Evolutionary conservation across 2,888 invertebrate genomes (phyloP), one percentile per base, ranked within the genome.

Genomic region (Nineta flava): DNA sequence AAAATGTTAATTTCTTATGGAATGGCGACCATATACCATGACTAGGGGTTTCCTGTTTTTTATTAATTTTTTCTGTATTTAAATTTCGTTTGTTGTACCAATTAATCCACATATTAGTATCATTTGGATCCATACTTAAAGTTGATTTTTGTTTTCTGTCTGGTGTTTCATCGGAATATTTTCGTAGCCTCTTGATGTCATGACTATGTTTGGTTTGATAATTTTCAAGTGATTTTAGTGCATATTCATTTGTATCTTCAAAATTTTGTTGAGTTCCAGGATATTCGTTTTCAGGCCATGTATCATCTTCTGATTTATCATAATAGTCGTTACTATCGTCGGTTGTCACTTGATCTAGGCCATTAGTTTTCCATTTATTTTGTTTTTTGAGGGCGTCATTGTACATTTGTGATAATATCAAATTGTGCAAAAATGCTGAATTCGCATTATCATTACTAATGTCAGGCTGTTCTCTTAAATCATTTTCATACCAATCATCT

Each of bases 181-280:
- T 53, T 52, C 59, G 57, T 52, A 55, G 55, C 42, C 57, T 53
- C 47, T 57, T 41, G 4, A 60, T 54, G 19, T 60, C 59, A 38
- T 59, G 57, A 1, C 53, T 48, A 2, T 54, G 54, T 2, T 52
- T 53, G 32, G 51, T 47, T 32, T 54, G 52, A 49, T 54, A 48
- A 17, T 70, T 72, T 1, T 76, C 74, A 52, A 81, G 61, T 47
- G 76, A 76, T 60, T 80, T 80, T 48, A 81, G 61, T 58, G 81
- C 79, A 51, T 73, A 68, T 1, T 79, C 81, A 52, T 80, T 78
- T 62, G 80, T 77, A 56, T 82, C 81, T 55, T 79, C 79, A 46
- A 58, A 59, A 19, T 55, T 44, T 38, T 55, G 55, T 46, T 55
- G 50, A 21, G 58, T 57, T 46, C 51, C 51, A 17, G 53, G 55